These are phyloP conservation scores for Spialia ferax DNA, from an alignment of 2,888 invertebrate genomes.

Conservation along the genomic window DNA sequence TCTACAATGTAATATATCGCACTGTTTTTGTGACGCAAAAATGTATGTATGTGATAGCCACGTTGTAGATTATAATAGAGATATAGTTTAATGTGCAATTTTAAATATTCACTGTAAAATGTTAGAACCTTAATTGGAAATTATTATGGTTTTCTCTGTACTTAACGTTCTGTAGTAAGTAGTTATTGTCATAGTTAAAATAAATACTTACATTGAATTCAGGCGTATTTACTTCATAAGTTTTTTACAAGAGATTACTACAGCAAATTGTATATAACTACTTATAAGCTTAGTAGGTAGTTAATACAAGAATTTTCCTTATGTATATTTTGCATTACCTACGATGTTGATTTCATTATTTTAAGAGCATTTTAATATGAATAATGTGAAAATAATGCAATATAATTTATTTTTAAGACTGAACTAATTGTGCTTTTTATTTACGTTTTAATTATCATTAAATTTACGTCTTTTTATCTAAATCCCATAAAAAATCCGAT, in stretches of 20 bases:
- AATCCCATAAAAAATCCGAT: too few species aligned
- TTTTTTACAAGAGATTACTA: slow-evolving; percentile 4
- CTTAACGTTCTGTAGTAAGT: neutral
- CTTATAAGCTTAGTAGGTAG: slow-evolving; percentile 9
- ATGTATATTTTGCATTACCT: slow-evolving; percentile 32
- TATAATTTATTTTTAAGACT: slow-evolving; percentile 70
- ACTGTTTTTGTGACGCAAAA: slow-evolving; percentile 50
- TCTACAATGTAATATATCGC: slow-evolving; percentile 40
- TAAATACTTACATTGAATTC: neutral
- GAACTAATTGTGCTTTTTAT: slow-evolving; percentile 53
- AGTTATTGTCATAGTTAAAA: neutral
- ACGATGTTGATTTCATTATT: slow-evolving; percentile 26
- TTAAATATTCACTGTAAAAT: neutral
- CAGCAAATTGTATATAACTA: neutral
- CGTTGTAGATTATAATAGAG: slow-evolving; percentile 21
- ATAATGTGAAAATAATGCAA: slow-evolving; percentile 64
- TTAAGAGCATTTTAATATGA: slow-evolving; percentile 18
- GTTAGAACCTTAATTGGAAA: neutral
- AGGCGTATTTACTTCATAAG: neutral
- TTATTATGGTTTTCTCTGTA: neutral
- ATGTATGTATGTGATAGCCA: slow-evolving; percentile 44
- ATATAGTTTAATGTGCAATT: neutral
- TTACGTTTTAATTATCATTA: slow-evolving; percentile 5
- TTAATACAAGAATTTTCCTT: neutral
- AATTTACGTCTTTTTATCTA: neutral